Evolutionary conservation across 2,797 vertebrate species (phyloP).

Genomic region (Eremophila alpestris): DNA sequence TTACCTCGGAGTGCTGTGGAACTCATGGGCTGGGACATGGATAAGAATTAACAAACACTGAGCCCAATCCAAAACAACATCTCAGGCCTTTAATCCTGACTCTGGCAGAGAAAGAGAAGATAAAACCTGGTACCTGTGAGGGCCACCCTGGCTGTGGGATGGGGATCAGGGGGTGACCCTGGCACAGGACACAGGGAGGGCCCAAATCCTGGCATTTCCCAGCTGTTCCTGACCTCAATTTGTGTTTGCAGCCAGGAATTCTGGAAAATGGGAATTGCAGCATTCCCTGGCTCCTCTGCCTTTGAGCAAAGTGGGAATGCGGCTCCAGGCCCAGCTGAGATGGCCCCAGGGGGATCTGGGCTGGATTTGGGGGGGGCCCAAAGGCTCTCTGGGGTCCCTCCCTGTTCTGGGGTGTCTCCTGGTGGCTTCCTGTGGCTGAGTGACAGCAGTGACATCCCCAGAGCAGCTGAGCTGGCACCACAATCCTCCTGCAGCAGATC

Average conservation of each 20-base stretch:
- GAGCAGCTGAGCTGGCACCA: not conserved
- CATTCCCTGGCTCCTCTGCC: not conserved
- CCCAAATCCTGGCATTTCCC: too few species aligned
- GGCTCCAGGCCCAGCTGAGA: too few species aligned
- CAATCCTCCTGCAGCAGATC: not conserved
- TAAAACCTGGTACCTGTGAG: too few species aligned
- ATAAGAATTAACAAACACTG: too few species aligned
- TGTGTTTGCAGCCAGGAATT: not conserved
- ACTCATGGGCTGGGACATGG: too few species aligned
- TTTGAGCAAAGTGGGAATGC: not conserved
- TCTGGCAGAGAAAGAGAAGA: too few species aligned
- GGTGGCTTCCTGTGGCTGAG: conserved; percentile 55
- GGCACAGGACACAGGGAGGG: too few species aligned
- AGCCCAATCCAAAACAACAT: too few species aligned
- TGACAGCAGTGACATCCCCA: not conserved
- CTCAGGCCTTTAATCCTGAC: too few species aligned
- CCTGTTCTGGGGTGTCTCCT: accelerated
- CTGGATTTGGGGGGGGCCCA: not conserved
- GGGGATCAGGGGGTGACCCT: too few species aligned
- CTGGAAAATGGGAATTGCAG: not conserved
- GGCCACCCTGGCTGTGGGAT: too few species aligned
- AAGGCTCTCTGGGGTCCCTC: accelerated
- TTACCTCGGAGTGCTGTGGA: too few species aligned
- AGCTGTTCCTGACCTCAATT: accelerated
- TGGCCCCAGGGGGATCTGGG: not conserved